phyloP scores from a whole-genome alignment of 2,113 vertebrate genomes.

The Azemiops feae region DNA sequence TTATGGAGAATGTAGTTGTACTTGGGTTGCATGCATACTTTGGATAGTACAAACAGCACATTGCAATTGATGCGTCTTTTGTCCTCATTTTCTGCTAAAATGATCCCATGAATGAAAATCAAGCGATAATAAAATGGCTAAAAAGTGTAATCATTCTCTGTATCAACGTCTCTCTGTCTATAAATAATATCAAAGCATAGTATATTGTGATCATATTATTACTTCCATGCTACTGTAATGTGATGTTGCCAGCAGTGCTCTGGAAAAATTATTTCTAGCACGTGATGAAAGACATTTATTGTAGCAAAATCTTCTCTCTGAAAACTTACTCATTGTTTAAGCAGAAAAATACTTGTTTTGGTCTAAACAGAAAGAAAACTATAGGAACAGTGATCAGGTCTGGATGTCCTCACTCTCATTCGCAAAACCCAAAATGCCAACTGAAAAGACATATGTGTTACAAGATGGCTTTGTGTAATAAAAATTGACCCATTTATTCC shows the following conservation, averaged over 20 bases:
- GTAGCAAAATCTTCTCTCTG: background rate
- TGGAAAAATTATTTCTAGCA: background rate
- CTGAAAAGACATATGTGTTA: background rate
- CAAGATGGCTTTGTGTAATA: background rate
- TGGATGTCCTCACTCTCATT: background rate
- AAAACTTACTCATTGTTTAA: background rate
- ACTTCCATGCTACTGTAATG: background rate
- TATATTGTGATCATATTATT: background rate
- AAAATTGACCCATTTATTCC: background rate
- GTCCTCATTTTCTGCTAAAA: background rate
- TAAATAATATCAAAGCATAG: background rate
- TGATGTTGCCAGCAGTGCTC: background rate
- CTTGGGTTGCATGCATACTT: background rate
- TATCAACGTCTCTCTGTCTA: background rate
- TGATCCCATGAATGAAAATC: background rate
- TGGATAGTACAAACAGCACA: background rate
- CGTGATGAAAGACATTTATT: background rate
- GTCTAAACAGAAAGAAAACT: background rate
- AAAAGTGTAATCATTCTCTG: background rate
- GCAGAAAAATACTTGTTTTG: background rate
- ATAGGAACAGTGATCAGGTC: background rate
- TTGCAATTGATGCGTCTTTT: background rate
- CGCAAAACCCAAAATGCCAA: background rate
- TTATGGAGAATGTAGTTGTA: background rate
- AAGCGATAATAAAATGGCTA: background rate